Evolutionary conservation across 2,113 vertebrate genomes (phyloP).

Genomic region (Dissostichus mawsoni): DNA sequence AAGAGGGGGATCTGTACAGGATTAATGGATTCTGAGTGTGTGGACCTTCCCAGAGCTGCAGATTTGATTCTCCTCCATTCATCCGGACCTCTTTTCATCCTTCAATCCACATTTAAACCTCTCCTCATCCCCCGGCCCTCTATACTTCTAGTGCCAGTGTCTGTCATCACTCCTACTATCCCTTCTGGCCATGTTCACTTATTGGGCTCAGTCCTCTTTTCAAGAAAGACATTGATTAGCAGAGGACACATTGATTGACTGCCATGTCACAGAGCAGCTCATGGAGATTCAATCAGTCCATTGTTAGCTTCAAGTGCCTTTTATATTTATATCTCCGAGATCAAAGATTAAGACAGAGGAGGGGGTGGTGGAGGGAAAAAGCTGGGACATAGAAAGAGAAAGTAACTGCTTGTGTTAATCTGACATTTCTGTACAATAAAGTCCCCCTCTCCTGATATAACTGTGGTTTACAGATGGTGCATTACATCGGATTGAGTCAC

Average conservation of each 20-base stretch:
- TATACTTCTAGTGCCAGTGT: not conserved
- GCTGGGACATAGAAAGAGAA: slow-evolving; percentile 6
- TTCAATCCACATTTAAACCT: slow-evolving; percentile 45
- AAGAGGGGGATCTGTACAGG: slow-evolving; percentile 42
- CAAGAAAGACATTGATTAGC: slow-evolving; percentile 48
- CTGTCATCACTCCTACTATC: slow-evolving; percentile 36
- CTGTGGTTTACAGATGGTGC: not conserved
- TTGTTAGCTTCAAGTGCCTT: slow-evolving; percentile 26
- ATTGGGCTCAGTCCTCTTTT: slow-evolving; percentile 4
- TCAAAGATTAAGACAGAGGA: slow-evolving; percentile 10
- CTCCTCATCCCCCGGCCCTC: slow-evolving; percentile 25
- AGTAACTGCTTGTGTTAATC: not conserved
- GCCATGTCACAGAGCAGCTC: slow-evolving; percentile 33
- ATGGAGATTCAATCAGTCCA: slow-evolving; percentile 22
- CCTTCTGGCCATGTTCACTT: slow-evolving; percentile 23
- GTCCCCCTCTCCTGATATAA: not conserved
- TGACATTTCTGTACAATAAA: slow-evolving; percentile 18
- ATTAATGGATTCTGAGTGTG: slow-evolving; percentile 55
- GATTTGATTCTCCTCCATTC: slow-evolving; percentile 49
- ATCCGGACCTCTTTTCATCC: slow-evolving; percentile 50
- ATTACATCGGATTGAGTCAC: not conserved
- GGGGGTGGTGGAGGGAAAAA: not conserved
- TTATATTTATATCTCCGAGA: slow-evolving; percentile 35
- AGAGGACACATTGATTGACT: slow-evolving; percentile 3
- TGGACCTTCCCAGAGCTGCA: slow-evolving; percentile 49